Conservation (phyloP, 92 coral and sea anemone genomes). For the Virgularia gustaviana region DNA sequence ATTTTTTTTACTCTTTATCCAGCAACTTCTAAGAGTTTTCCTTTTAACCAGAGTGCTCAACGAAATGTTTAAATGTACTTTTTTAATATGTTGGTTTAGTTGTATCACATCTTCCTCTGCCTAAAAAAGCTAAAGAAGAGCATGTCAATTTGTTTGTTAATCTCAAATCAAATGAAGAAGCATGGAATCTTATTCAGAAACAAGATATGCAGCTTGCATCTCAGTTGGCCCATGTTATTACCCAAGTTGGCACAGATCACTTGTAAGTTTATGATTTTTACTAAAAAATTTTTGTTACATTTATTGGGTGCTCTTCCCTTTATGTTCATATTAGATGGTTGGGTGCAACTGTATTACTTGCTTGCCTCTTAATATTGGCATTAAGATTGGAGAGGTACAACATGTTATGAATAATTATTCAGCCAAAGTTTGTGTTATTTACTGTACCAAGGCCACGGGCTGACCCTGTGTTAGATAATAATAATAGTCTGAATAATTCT, state of each 20-base stretch:
- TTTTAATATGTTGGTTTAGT: slow-evolving; percentile 3
- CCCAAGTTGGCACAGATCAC: slow-evolving; percentile 40
- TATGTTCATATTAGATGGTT: neutral
- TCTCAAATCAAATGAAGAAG: slow-evolving; percentile 22
- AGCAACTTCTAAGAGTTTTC: too few species aligned
- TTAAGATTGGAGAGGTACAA: too few species aligned
- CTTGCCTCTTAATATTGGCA: neutral
- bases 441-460: too few species aligned
- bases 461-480: too few species aligned
- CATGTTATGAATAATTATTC: too few species aligned
- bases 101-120: slow-evolving; percentile 31
- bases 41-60: too few species aligned
- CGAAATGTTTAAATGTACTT: neutral
- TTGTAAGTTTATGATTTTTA: too few species aligned
- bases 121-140: slow-evolving; percentile 27
- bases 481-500: too few species aligned
- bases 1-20: too few species aligned
- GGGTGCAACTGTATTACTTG: neutral
- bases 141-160: slow-evolving; percentile 24
- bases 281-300: too few species aligned
- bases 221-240: slow-evolving; percentile 30
- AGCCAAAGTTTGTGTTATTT: too few species aligned
- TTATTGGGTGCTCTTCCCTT: neutral
- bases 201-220: slow-evolving; percentile 24
- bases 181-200: slow-evolving; percentile 34